phyloP scores from a whole-genome alignment of 2,797 vertebrate genomes.

The Schizopygopsis malacanthus region DNA sequence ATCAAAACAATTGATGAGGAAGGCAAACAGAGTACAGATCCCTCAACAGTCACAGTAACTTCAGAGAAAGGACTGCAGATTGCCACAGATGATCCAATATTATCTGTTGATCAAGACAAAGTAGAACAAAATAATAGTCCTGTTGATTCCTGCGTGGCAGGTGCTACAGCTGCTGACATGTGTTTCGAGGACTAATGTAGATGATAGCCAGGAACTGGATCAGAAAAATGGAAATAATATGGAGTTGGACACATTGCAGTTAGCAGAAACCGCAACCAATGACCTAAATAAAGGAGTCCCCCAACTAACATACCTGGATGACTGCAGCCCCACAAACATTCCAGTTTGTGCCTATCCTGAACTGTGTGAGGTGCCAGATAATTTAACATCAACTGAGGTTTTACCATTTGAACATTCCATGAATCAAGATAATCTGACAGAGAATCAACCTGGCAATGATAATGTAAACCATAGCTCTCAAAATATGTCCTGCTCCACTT shows the following conservation, averaged over 20 bases:
- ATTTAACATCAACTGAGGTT: constrained; percentile 74
- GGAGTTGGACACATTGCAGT: constrained; percentile 64
- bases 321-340: constrained; percentile 81
- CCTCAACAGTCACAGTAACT: constrained; percentile 52
- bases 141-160: constrained; percentile 51
- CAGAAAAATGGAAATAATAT: constrained; percentile 74
- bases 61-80: constrained; percentile 26
- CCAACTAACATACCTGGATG: constrained; percentile 77
- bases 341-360: constrained; percentile 78
- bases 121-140: constrained; percentile 42
- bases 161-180: constrained; percentile 56
- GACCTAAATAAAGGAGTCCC: constrained; percentile 84
- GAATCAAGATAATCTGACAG: constrained; percentile 81
- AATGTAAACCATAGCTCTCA: constrained; percentile 72
- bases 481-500: constrained; percentile 70
- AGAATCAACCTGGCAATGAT: constrained; percentile 75
- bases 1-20: constrained; percentile 48
- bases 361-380: constrained; percentile 76
- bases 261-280: constrained; percentile 76
- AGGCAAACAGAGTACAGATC: constrained; percentile 54
- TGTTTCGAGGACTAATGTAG: constrained; percentile 45
- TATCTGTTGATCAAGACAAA: constrained; percentile 33
- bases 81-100: constrained; percentile 26
- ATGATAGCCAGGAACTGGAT: constrained; percentile 69
- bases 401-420: constrained; percentile 71